A percentile compares a stretch with the other conserved stretches of the same genome.
Conservation (phyloP, 2,113 vertebrate species). For the Oreotrochilus melanogaster region DNA sequence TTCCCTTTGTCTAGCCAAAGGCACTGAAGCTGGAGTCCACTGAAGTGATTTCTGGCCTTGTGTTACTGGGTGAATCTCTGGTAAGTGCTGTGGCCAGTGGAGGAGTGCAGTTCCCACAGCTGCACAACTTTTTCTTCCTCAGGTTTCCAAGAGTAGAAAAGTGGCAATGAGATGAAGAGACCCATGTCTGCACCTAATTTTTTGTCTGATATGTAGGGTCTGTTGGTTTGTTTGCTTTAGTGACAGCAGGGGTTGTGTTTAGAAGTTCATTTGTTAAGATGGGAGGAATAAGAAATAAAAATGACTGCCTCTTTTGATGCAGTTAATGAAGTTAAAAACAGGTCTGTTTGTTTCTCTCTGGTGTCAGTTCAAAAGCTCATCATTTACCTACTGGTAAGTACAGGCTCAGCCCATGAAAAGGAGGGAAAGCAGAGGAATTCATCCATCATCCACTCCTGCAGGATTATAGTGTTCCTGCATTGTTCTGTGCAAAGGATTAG, state of each 20-base stretch:
- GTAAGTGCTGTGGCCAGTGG: background rate
- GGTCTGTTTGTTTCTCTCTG: no score
- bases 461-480: background rate
- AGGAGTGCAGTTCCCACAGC: background rate
- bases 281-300: background rate
- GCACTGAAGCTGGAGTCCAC: background rate
- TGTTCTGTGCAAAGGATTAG: background rate
- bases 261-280: background rate
- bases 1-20: background rate
- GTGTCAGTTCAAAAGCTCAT: background rate
- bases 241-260: background rate
- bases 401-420: background rate
- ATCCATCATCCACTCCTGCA: background rate
- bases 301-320: background rate
- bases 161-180: background rate
- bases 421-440: background rate
- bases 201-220: background rate
- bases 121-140: background rate
- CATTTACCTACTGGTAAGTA: background rate
- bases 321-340: background rate
- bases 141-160: background rate
- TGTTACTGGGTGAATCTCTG: background rate
- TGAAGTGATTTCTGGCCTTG: background rate
- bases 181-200: background rate
- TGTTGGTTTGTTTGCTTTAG: background rate